Evolutionary conservation across 2,797 vertebrate genomes (phyloP).

Genomic region (Pangasius sanitwongsei): DNA sequence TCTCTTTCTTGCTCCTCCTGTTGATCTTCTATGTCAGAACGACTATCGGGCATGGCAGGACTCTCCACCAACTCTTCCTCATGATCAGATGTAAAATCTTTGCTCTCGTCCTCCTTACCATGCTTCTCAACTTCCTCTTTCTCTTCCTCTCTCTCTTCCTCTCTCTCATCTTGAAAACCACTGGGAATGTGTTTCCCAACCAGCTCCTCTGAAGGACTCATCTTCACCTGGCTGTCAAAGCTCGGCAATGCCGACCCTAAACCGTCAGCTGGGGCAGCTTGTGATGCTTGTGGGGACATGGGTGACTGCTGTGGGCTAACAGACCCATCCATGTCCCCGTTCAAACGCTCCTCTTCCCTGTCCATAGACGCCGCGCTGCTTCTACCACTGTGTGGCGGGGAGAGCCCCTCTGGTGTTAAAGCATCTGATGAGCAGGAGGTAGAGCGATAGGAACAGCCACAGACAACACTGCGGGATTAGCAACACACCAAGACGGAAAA

Average conservation of each 20-base stretch:
- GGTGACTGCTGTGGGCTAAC: conserved; percentile 53
- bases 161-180: conserved; percentile 45
- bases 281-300: conserved; percentile 45
- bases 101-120: conserved; percentile 31
- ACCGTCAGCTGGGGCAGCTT: conserved; percentile 4
- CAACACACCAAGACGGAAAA: conserved; percentile 56
- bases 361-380: conserved; percentile 46
- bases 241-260: conserved; percentile 40
- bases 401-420: conserved; percentile 52
- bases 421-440: conserved; percentile 59
- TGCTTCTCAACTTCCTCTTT: conserved; percentile 20
- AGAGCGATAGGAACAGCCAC: conserved; percentile 62
- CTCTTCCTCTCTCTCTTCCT: conserved; percentile 45
- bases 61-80: conserved; percentile 34
- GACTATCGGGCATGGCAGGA: neutral
- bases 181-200: conserved; percentile 37
- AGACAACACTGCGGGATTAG: conserved; percentile 63
- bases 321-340: conserved; percentile 42
- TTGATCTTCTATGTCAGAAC: conserved; percentile 18
- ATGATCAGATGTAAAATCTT: conserved; percentile 23
- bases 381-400: conserved; percentile 49
- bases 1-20: conserved; percentile 31
- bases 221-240: conserved; percentile 49
- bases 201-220: conserved; percentile 47
- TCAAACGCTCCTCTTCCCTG: conserved; percentile 38